A percentile compares a stretch with the other conserved stretches of the same genome.
Conservation (phyloP, 1,140 invertebrate genomes). For the Rhagoletis pomonella region DNA sequence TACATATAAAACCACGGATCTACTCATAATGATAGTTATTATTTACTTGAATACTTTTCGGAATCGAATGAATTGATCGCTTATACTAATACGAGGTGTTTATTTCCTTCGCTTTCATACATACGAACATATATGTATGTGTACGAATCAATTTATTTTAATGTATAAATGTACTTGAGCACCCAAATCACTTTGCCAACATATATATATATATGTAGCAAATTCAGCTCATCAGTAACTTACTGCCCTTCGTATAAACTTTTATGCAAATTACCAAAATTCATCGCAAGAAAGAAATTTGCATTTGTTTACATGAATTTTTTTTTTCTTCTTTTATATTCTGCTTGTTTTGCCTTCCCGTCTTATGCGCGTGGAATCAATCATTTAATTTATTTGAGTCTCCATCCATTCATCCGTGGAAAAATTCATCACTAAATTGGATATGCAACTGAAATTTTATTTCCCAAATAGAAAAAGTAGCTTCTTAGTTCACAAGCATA, state of each 20-base stretch:
- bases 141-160: too few species aligned
- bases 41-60: too few species aligned
- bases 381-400: conserved; percentile 54
- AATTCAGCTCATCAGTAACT: neutral
- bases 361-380: conserved; percentile 43
- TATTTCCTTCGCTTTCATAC: too few species aligned
- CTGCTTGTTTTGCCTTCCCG: neutral
- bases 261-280: conserved; percentile 42
- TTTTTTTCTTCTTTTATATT: conserved; percentile 4
- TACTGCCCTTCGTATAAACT: neutral
- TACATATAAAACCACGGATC: too few species aligned
- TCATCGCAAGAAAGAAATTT: conserved; percentile 22
- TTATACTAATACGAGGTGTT: too few species aligned
- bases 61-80: too few species aligned
- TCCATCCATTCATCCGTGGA: neutral
- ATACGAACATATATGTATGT: too few species aligned
- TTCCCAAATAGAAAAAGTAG: neutral
- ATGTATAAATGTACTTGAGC: too few species aligned
- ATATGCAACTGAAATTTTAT: neutral
- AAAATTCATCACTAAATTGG: neutral
- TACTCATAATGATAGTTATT: too few species aligned
- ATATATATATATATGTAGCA: too few species aligned
- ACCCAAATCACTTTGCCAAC: too few species aligned
- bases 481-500: neutral
- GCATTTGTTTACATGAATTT: conserved; percentile 23